Percentiles rank a stretch among this genome's conserved stretches.
Evolutionary conservation across 2,113 vertebrate species (phyloP).

Genomic region (Lepus americanus): DNA sequence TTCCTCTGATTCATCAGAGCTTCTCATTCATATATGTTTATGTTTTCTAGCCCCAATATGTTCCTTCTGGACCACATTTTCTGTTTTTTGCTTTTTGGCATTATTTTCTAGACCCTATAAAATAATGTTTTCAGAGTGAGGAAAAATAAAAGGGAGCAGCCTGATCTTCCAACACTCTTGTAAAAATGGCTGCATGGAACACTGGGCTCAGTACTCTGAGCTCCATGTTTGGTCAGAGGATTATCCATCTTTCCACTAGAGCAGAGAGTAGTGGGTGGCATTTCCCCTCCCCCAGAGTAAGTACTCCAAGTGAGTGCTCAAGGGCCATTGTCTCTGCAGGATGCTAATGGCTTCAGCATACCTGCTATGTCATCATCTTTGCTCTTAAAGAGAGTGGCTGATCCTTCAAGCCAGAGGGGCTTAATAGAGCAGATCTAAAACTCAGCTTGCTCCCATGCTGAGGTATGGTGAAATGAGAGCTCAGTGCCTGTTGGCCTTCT

Average conservation of each 20-base stretch:
- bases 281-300: not conserved
- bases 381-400: not conserved
- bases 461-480: not conserved
- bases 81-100: not conserved
- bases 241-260: not conserved
- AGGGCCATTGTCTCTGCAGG: not conserved
- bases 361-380: not conserved
- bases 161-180: not conserved
- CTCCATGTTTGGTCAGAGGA: not conserved
- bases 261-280: not conserved
- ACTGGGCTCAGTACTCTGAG: not conserved
- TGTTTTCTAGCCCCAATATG: not conserved
- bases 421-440: not conserved
- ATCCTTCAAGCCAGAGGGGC: not conserved
- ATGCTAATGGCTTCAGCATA: not conserved
- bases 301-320: not conserved
- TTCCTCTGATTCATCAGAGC: not conserved
- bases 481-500: not conserved
- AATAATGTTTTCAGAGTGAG: not conserved
- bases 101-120: constrained; percentile 10
- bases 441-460: not conserved
- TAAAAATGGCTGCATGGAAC: not conserved
- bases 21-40: not conserved
- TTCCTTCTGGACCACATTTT: not conserved
- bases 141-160: not conserved